Percentiles rank a stretch among this genome's conserved stretches.
These are phyloP conservation scores for Dysidea cf. avara DNA, from an alignment of 37 sponge, comb jelly and placozoan genomes.

Conservation along the genomic window DNA sequence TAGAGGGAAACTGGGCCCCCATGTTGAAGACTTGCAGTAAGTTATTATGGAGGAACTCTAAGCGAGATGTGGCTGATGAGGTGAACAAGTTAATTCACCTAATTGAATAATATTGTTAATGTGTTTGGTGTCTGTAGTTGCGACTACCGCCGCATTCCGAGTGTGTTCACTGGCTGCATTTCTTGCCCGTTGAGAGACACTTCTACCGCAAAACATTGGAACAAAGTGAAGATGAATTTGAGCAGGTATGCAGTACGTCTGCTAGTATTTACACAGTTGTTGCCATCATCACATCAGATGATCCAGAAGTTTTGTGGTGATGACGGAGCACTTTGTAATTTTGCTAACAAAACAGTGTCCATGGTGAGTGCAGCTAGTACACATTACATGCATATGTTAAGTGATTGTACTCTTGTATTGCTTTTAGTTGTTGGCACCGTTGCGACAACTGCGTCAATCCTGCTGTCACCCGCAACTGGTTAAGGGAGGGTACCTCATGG, in stretches of 20 bases:
- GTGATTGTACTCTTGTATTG: too few species aligned
- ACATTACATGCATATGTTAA: too few species aligned
- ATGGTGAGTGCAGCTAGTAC: too few species aligned
- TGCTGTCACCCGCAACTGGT: slow-evolving; percentile 84
- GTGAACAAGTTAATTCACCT: slow-evolving; percentile 13
- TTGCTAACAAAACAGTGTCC: too few species aligned
- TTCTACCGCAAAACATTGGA: slow-evolving; percentile 70
- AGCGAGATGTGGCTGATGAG: slow-evolving; percentile 75
- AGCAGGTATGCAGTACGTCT: neutral
- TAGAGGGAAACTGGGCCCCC: slow-evolving; percentile 23
- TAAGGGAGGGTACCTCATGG: slow-evolving; percentile 26
- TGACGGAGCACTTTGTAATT: too few species aligned
- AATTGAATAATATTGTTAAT: neutral
- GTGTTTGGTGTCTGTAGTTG: slow-evolving; percentile 28
- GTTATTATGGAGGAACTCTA: slow-evolving; percentile 77
- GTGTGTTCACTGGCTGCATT: slow-evolving; percentile 67
- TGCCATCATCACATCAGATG: too few species aligned
- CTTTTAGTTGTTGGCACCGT: slow-evolving; percentile 65
- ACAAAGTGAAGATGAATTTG: slow-evolving; percentile 10
- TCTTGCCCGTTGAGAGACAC: slow-evolving; percentile 67
- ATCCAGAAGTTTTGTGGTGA: too few species aligned
- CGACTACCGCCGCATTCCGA: slow-evolving; percentile 60
- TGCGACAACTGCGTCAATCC: slow-evolving; percentile 67
- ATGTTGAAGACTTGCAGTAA: slow-evolving; percentile 47
- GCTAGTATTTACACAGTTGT: too few species aligned